Evolutionary conservation across 2,113 vertebrate genomes (phyloP), one percentile per base, ranked within the genome.

Genomic region (Oryctolagus cuniculus): DNA sequence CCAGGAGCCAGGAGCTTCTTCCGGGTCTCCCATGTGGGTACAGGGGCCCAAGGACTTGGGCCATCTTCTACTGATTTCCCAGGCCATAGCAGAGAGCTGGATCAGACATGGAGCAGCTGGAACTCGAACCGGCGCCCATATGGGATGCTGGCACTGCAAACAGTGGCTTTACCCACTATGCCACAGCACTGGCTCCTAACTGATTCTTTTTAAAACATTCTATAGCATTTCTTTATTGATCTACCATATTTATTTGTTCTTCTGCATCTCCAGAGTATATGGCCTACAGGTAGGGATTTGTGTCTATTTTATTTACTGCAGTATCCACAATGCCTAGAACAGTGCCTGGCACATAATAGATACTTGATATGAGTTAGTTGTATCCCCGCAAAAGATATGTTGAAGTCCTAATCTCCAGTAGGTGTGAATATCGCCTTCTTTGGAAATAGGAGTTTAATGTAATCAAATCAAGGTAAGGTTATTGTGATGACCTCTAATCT

Each of bases 371-470:
- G 66, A 19, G 63, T 90, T 94, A 75, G 2, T 74, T 80, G 38
- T 70, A 22, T 80, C 64, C 38, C 25, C 87, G 5, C 3, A 36
- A 74, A 96, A 75, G 53, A 70, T 58, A 70, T 27, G 7, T 66
- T 88, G 53, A 88, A 66, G 31, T 91, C 25, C 34, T 80, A 58
- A 75, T 81, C 55, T 70, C 94, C 80, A 29, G 66, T 75, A 21
- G 58, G 38, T 51, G 75, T 38, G 58, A 61, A 84, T 93, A 27
- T 88, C 51, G 79, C 27, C 63, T 93, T 91, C 88, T 72, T 90
- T 92, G 77, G 87, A 92, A 89, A 55, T 78, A 73, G 67, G 31
- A 55, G 44, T 55, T 89, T 88, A 55, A 64, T 83, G 12, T 89
- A 49, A 78, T 86, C 83, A 88, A 73, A 61, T 81, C 55, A 93